Conservation (phyloP, 2,797 vertebrate species). For the Hydrocynus forskahlii region DNA sequence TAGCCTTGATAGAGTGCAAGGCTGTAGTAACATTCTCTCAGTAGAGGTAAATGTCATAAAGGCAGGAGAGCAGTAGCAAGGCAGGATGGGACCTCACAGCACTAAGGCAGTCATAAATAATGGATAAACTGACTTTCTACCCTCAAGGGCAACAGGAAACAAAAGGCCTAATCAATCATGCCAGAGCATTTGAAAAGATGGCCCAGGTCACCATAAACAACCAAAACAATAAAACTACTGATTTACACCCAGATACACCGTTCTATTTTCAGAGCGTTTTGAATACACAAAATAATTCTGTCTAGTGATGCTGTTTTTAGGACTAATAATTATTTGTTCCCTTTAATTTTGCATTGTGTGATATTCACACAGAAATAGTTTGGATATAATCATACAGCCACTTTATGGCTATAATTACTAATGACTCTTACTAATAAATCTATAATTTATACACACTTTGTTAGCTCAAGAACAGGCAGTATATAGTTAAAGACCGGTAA, state of each 20-base stretch:
- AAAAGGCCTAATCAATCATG: conserved; percentile 61
- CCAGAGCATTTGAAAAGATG: conserved; percentile 43
- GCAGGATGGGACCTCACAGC: conserved; percentile 47
- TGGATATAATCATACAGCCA: background rate
- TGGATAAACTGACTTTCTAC: conserved; percentile 55
- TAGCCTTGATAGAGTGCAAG: conserved; percentile 44
- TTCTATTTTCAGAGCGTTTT: background rate
- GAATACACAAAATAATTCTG: background rate
- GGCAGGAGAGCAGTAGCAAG: conserved; percentile 36
- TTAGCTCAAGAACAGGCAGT: background rate
- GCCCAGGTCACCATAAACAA: conserved; percentile 21
- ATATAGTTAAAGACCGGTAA: background rate
- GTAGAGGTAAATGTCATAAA: conserved; percentile 54
- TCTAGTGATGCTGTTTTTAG: background rate
- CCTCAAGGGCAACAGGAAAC: conserved; percentile 59
- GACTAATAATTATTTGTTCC: no score
- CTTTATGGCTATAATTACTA: background rate
- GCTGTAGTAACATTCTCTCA: conserved; percentile 52
- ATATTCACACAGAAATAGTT: no score
- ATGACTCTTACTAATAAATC: background rate
- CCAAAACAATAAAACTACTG: conserved; percentile 41
- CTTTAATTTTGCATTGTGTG: no score
- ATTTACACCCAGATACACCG: conserved; percentile 15
- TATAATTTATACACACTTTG: background rate
- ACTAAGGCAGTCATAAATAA: conserved; percentile 59